phyloP scores from a whole-genome alignment of 2,888 invertebrate species.

The Sthenelais limicola region DNA sequence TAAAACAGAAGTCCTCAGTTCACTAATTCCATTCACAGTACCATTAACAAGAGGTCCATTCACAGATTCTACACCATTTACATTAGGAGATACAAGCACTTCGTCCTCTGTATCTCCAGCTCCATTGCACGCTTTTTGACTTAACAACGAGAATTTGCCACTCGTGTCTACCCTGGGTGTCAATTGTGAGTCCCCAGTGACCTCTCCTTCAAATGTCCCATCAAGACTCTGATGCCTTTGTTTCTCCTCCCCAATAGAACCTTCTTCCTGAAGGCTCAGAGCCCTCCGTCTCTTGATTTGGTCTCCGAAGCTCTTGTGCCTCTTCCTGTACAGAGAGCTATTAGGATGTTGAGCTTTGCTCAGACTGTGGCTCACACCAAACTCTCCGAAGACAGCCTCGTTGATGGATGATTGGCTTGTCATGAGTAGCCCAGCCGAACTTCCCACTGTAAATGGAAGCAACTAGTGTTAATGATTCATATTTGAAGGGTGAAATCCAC shows the following conservation, averaged over 20 bases:
- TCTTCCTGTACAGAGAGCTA: slow-evolving; percentile 55
- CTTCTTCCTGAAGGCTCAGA: slow-evolving; percentile 16
- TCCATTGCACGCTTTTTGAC: too few species aligned
- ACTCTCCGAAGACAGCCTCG: slow-evolving; percentile 49
- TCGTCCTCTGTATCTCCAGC: background rate
- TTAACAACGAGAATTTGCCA: too few species aligned
- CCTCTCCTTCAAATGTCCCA: background rate
- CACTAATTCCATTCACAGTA: background rate
- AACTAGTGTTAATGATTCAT: too few species aligned
- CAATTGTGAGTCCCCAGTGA: background rate
- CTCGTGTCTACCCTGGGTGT: background rate
- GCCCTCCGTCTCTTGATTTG: slow-evolving; percentile 13
- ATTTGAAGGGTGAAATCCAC: too few species aligned
- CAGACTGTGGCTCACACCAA: slow-evolving; percentile 50
- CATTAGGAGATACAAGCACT: background rate
- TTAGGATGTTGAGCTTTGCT: slow-evolving; percentile 36
- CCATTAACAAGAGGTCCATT: background rate
- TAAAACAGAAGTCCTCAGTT: slow-evolving; percentile 14
- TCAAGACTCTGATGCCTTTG: slow-evolving; percentile 13
- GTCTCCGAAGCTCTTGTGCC: slow-evolving; percentile 67
- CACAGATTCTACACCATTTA: background rate
- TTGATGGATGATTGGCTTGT: slow-evolving; percentile 66
- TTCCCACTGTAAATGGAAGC: slow-evolving; percentile 61
- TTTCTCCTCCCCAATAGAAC: background rate
- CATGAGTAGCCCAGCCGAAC: slow-evolving; percentile 76